A percentile compares a stretch with the other conserved stretches of the same genome.
phyloP scores from a whole-genome alignment of 2,888 invertebrate species.

The Empis stercorea region DNA sequence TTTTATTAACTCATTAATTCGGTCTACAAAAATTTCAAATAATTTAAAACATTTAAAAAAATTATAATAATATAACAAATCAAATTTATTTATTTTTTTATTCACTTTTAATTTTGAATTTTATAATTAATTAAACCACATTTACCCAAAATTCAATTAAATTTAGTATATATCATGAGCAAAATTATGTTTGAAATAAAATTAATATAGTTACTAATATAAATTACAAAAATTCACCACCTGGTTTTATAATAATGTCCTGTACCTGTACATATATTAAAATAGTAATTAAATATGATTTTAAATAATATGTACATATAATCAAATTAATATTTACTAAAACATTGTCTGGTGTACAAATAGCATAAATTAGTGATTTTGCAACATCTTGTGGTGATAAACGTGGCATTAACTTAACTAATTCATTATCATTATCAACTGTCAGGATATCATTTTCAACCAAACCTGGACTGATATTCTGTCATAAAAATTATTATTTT shows the following conservation, averaged over 20 bases:
- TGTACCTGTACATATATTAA: slow-evolving; percentile 15
- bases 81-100: too few relatives aligned
- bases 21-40: too few relatives aligned
- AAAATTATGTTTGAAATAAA: neutral
- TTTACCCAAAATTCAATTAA: too few relatives aligned
- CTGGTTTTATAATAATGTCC: slow-evolving; percentile 21
- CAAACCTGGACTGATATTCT: slow-evolving; percentile 21
- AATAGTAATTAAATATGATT: neutral
- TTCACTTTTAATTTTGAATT: too few relatives aligned
- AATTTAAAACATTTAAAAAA: too few relatives aligned
- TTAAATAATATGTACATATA: too few relatives aligned
- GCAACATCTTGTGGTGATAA: slow-evolving; percentile 20
- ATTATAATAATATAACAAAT: too few relatives aligned
- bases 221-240: slow-evolving; percentile 20
- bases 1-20: too few relatives aligned
- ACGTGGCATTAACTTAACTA: slow-evolving; percentile 20
- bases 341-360: slow-evolving; percentile 21
- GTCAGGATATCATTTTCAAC: slow-evolving; percentile 20
- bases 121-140: too few relatives aligned
- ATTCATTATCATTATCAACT: slow-evolving; percentile 16
- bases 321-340: slow-evolving; percentile 15
- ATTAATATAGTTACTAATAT: too few relatives aligned
- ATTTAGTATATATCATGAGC: too few relatives aligned
- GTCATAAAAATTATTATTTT: neutral
- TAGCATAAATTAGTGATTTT: slow-evolving; percentile 20